Evolutionary conservation across 2,797 vertebrate species (phyloP).

Genomic region (Tangara arthus): DNA sequence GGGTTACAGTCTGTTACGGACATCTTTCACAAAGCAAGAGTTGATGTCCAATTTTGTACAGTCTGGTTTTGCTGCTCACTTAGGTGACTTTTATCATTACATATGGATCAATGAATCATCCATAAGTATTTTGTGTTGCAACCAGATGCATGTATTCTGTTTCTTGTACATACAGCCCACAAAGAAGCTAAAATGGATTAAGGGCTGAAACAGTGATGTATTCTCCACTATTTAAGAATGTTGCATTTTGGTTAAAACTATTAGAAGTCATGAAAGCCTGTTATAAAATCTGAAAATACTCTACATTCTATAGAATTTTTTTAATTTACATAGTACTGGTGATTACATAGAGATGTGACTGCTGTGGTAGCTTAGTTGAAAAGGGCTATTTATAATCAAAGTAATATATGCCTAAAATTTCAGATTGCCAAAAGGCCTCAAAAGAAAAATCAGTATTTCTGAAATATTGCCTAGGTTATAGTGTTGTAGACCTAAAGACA

Average conservation of each 20-base stretch:
- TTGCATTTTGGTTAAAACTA: not conserved
- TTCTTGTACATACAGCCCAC: not conserved
- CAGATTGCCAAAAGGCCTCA: not conserved
- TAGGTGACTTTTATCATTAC: not conserved
- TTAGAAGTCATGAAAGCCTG: not conserved
- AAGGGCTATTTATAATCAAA: not conserved
- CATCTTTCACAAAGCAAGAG: not conserved
- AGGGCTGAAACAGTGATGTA: not conserved
- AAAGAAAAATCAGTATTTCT: not conserved
- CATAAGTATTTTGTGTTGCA: not conserved
- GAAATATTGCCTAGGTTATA: not conserved
- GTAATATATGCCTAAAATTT: not conserved
- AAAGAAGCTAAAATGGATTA: not conserved
- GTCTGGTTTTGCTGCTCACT: not conserved
- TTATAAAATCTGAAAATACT: not conserved
- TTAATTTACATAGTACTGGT: not conserved
- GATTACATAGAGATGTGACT: not conserved
- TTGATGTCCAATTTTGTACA: not conserved
- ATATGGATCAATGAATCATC: not conserved
- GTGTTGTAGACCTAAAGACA: not conserved
- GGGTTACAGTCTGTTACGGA: not conserved
- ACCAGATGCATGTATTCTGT: not conserved
- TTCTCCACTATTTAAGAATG: not conserved
- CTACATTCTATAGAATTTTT: not conserved
- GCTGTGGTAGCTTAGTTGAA: not conserved